phyloP scores from a whole-genome alignment of 2,113 vertebrate species.

The Elephas maximus region DNA sequence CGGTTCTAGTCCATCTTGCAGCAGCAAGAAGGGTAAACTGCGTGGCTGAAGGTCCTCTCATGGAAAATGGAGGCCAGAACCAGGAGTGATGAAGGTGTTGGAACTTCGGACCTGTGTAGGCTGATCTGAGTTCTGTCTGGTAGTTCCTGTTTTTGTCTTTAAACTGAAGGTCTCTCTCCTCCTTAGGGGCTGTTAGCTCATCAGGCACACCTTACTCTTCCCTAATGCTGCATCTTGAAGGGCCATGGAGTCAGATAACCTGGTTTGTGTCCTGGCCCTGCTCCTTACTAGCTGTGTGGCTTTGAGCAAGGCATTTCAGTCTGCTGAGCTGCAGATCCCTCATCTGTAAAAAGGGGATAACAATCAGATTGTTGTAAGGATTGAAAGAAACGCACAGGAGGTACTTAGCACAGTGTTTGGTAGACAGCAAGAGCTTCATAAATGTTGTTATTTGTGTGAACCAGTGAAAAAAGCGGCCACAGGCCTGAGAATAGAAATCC shows the following conservation, averaged over 20 bases:
- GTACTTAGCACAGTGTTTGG: background rate
- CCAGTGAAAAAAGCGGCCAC: no score
- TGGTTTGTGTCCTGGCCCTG: background rate
- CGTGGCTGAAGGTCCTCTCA: background rate
- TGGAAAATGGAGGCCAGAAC: background rate
- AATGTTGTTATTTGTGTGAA: conserved; percentile 1
- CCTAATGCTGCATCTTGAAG: background rate
- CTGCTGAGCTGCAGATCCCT: background rate
- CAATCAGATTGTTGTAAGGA: background rate
- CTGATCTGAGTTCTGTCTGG: background rate
- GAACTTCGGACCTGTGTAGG: background rate
- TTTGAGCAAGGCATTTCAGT: background rate
- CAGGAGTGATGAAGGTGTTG: background rate
- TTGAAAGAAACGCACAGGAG: background rate
- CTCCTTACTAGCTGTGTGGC: background rate
- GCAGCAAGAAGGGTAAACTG: background rate
- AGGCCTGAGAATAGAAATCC: background rate
- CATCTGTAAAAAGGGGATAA: background rate
- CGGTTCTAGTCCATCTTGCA: background rate
- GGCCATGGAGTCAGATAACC: background rate
- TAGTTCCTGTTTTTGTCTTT: background rate
- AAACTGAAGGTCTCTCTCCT: background rate
- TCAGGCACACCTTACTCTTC: background rate
- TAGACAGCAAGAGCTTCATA: background rate
- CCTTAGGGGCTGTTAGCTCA: background rate